Evolutionary conservation across 2,888 invertebrate species (phyloP), one percentile per base, ranked within the genome.

Genomic region (Malachius bipustulatus): DNA sequence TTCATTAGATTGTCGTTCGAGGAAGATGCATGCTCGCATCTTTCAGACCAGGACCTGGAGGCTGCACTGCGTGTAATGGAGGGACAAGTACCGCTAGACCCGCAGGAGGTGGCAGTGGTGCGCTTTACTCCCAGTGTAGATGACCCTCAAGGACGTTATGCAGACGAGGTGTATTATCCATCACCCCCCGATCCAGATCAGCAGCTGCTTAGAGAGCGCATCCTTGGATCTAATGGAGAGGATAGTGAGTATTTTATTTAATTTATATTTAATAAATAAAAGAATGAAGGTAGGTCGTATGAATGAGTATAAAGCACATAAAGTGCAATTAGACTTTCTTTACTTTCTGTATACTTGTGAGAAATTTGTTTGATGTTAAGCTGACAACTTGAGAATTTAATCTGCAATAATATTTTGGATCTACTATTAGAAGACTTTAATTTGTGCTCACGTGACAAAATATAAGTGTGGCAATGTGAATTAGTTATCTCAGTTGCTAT

Each of bases 111-210:
- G 52, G 87, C 88, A 16, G 78, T 79, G 48, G 80, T 88, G 15
- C 79, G 80, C 44, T 88, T 82, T 51, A 77, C 76, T 4, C 88
- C 88, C 9, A 75, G 72, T 40, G 62, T 67, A 36, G 66, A 64
- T 4, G 72, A 80, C 52, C 69, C 70, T 1, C 65, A 69, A 40
- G 71, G 75, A 2, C 74, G 78, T 45, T 85, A 75, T 54, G 82
- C 84, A n/a, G 83, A 84, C 51, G 83, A 84, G 63, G 69, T 82
- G 10, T 85, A 81, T 56, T 81, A 72, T 56, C 85, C 85, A 14
- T 78, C 82, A 36, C 51, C 70, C 39, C 60, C 64, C 30, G 67
- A 71, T 34, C 66, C 46, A 14, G 62, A 65, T 27, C 56, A 57
- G 12, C 58, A 57, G 26, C 50, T 55, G 32, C 54, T 59, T 6